A percentile compares a stretch with the other conserved stretches of the same genome.
Evolutionary conservation across 2,113 vertebrate species (phyloP).

Genomic region (Chitala chitala): DNA sequence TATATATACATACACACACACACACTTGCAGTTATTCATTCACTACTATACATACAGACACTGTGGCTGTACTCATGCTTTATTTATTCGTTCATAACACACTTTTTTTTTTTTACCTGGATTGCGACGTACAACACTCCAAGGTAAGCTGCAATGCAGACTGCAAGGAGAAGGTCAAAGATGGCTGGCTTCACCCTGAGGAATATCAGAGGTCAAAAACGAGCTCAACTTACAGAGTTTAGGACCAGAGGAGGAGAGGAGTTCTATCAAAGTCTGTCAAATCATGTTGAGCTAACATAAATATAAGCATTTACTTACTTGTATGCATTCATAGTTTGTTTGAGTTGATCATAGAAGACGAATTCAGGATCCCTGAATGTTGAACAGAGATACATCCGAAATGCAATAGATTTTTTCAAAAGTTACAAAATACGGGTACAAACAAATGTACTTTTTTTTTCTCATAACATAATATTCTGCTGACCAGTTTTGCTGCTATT

Average conservation of each 20-base stretch:
- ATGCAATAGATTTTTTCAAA: too few species aligned
- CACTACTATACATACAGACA: too few species aligned
- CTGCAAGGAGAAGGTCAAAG: slow-evolving; percentile 91
- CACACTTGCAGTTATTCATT: slow-evolving; percentile 45
- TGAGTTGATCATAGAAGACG: slow-evolving; percentile 97
- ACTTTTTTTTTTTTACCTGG: slow-evolving; percentile 85
- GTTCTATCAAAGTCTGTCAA: too few species aligned
- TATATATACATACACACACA: background rate
- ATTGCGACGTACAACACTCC: slow-evolving; percentile 86
- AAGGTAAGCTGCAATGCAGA: slow-evolving; percentile 91
- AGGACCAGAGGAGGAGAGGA: too few species aligned
- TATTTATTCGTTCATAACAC: too few species aligned
- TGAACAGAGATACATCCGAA: background rate
- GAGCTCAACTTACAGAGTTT: too few species aligned
- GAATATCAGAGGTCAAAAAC: background rate
- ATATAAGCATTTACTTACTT: slow-evolving; percentile 64
- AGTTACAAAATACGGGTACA: too few species aligned
- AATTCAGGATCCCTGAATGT: slow-evolving; percentile 88
- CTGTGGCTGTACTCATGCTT: too few species aligned
- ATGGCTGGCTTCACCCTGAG: slow-evolving; percentile 94
- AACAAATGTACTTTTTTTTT: too few species aligned
- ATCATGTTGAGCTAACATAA: too few species aligned
- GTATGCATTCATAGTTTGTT: slow-evolving; percentile 98
- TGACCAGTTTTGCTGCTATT: too few species aligned
- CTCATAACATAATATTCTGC: too few species aligned